Evolutionary conservation across 2,113 vertebrate species (phyloP), one percentile per base, ranked within the genome.

Genomic region (Gadus chalcogrammus): DNA sequence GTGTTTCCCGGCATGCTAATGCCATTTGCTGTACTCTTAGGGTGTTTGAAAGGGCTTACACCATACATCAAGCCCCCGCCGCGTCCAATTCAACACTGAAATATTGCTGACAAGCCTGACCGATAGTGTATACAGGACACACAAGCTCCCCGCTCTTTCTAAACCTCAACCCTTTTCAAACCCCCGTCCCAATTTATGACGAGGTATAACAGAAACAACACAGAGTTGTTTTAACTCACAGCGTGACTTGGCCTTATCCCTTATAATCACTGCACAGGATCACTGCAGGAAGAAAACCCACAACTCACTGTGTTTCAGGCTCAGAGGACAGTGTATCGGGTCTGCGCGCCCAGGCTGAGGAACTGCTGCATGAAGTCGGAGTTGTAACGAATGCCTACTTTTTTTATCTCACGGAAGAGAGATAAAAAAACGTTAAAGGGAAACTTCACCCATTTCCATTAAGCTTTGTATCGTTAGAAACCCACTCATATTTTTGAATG

Each of bases 351-450:
- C 53, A 59, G 48, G 68, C 20, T 5, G 28, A n/a, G 31, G 64
- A 79, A 60, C 2, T 62, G 65, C 80, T 79, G 79, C 22, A 38
- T 81, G 78, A 87, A 12, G 9, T 20, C 48, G 68, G 3, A 75
- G 74, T 81, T 56, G 4, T 15, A 2, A 13, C 70, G 67, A 82
- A 70, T 17, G 5, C 58, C 78, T 82, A 65, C 71, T 1, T 20
- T 20, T 20, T 20, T 20, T 20, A 20, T 20, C 20, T 20, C 62
- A 55, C 77, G 74, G 59, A 20, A 69, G 64, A 7, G 68, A 48
- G 11, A 48, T 48, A 48, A 48, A 48, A 48, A 48, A 48, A 48
- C 0, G 9, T 12, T 9, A 20, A 20, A 20, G 20, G 20, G 20
- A 20, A 20, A 20, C 20, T 20, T 20, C 20, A 20, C 20, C 20